Conservation (phyloP, 2,113 vertebrate genomes). For the Microtus richardsoni region DNA sequence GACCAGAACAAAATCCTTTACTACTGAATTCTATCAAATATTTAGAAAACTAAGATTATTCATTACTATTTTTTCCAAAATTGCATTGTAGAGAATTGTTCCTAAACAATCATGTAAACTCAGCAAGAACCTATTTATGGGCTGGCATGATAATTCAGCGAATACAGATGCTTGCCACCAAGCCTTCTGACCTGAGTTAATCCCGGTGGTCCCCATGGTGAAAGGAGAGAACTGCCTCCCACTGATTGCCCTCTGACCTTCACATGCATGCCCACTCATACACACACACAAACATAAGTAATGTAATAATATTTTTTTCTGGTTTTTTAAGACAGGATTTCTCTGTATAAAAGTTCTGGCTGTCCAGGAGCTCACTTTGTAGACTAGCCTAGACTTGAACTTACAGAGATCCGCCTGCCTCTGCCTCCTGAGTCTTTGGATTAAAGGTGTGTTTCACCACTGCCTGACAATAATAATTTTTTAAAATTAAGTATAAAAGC, state of each 20-base stretch:
- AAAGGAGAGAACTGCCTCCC: background rate
- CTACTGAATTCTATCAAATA: background rate
- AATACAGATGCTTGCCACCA: background rate
- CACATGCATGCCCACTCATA: background rate
- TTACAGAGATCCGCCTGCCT: too few species aligned
- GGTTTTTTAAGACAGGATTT: too few species aligned
- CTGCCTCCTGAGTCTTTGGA: too few species aligned
- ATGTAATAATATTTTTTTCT: background rate
- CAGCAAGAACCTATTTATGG: background rate
- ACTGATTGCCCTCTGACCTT: background rate
- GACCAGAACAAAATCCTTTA: background rate
- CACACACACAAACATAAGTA: background rate
- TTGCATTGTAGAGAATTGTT: background rate
- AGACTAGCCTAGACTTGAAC: too few species aligned
- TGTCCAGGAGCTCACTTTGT: too few species aligned
- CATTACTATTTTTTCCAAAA: background rate
- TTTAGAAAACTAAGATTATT: background rate
- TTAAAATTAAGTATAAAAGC: background rate
- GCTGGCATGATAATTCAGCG: background rate
- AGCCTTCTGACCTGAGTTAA: background rate
- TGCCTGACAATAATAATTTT: too few species aligned
- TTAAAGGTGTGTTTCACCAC: too few species aligned
- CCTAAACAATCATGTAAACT: background rate
- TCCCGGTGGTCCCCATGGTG: background rate
- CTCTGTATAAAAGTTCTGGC: too few species aligned